phyloP scores from a whole-genome alignment of 2,888 invertebrate species.

The Epinotia bilunana region DNA sequence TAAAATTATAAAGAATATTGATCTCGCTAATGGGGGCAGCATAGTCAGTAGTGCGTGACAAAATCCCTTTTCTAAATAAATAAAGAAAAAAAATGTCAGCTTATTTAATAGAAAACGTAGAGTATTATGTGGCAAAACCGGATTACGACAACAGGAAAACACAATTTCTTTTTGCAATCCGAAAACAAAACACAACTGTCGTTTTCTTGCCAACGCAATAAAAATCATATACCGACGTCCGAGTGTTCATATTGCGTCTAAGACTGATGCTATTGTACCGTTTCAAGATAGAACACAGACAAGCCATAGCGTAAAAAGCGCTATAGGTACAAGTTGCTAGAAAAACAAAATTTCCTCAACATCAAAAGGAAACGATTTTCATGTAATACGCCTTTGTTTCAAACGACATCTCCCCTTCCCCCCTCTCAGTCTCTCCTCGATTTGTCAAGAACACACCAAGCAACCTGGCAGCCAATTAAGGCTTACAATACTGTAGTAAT shows the following conservation, averaged over 20 bases:
- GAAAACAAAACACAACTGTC: neutral
- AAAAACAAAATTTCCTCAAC: conserved; percentile 47
- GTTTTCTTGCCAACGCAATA: neutral
- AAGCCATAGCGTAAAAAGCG: conserved; percentile 31
- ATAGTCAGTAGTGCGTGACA: too few relatives aligned
- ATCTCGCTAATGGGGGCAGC: too few relatives aligned
- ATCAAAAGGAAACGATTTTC: conserved; percentile 58
- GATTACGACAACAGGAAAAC: conserved; percentile 29
- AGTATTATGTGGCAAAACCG: neutral
- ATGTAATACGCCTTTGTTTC: conserved; percentile 56
- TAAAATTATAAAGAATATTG: too few relatives aligned
- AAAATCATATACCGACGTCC: neutral
- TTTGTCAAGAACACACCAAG: conserved; percentile 46
- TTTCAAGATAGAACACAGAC: conserved; percentile 20
- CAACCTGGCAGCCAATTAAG: conserved; percentile 46
- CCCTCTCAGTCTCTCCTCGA: conserved; percentile 38
- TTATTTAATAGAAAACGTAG: neutral
- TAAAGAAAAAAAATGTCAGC: too few relatives aligned
- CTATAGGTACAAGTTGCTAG: conserved; percentile 15
- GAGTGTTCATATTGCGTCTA: neutral
- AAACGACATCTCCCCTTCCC: conserved; percentile 26
- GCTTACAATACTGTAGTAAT: conserved; percentile 24
- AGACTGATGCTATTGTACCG: neutral
- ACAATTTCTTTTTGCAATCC: neutral
- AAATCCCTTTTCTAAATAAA: too few relatives aligned